Base-by-base conservation (phyloP, 2,113 vertebrate genomes). In the Paralichthys olivaceus region DNA sequence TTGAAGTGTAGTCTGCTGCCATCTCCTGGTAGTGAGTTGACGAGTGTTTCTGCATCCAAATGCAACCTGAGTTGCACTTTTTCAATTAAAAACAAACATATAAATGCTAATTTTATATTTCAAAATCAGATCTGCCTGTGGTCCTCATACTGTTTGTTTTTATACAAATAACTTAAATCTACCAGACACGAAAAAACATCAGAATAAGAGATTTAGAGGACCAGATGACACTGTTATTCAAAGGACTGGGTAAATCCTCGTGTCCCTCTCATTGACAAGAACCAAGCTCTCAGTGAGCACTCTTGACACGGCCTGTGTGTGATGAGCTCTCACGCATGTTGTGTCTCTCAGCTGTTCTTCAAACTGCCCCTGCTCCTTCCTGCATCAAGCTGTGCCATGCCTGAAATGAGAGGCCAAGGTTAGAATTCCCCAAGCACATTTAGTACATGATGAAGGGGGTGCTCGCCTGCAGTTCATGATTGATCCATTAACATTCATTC, bases 401-500 rank as follows among this genome's bases (percentile, higher is more conserved):
- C 72, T 87, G 83, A 87, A 89, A 86, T 72, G 71, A 85, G 68
- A 51, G 19, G 7, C 75, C 55, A 0, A 63, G 70, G 64, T 77
- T 77, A 2, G 29, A 90, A 91, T 85, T 90, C 89, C 89, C 87
- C 77, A 57, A 83, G 64, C 71, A 40, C 37, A 29, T 71, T 80
- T 62, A 23, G 75, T 70, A 45, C 75, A 72, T 72, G 85, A 84
- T 90, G 83, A 87, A 88, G 71, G 66, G 69, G 75, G 53, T 59
- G 73, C 80, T 85, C 58, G 66, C 53, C 82, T 84, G 75, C 80
- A 83, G 72, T 75, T 79, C 75, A 73, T 81, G 72, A 85, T 73
- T 84, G 84, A 86, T 77, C 86, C 73, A 86, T 92, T 91, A 89
- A 90, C 88, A 87, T 85, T 90, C 72, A 80, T 84, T 88, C 88